A percentile compares a stretch with the other conserved stretches of the same genome.
These are phyloP conservation scores for Pygmarrhopalites habei DNA, from an alignment of 1,140 invertebrate species.

Conservation along the genomic window DNA sequence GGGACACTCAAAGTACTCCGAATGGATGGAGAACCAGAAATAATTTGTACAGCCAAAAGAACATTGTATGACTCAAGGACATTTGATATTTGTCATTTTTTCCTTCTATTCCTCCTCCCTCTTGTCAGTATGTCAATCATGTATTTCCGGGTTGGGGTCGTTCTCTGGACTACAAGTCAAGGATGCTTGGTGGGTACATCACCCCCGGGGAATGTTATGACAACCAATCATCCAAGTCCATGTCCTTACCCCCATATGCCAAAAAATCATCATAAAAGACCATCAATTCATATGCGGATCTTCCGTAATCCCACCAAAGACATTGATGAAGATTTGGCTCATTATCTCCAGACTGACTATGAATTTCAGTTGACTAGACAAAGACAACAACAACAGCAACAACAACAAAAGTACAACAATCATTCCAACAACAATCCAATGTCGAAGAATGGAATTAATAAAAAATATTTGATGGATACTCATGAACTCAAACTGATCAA, in stretches of 20 bases:
- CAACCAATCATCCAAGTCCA: no score
- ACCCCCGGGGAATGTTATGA: no score
- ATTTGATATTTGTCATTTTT: conserved; percentile 67
- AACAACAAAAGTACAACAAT: no score
- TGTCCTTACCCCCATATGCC: no score
- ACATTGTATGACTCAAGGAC: conserved; percentile 65
- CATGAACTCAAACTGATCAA: no score
- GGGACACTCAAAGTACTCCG: conserved; percentile 49
- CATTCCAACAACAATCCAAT: background rate
- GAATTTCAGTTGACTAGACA: no score
- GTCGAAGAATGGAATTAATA: no score
- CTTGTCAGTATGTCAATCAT: conserved; percentile 62
- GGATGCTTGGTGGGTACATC: no score
- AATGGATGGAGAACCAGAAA: conserved; percentile 54
- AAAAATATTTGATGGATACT: no score
- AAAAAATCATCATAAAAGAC: no score
- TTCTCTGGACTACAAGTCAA: conserved; percentile 60
- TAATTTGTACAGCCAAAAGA: conserved; percentile 63
- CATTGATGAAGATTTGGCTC: background rate
- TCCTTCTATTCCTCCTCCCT: conserved; percentile 63
- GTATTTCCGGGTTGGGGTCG: conserved; percentile 64
- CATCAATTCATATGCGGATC: background rate
- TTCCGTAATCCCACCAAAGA: background rate
- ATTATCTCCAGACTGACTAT: no score
- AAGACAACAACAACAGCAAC: background rate